A percentile compares a stretch with the other conserved stretches of the same genome.
These are phyloP conservation scores for Tipula helvola DNA, from an alignment of 2,888 invertebrate genomes.

Conservation along the genomic window DNA sequence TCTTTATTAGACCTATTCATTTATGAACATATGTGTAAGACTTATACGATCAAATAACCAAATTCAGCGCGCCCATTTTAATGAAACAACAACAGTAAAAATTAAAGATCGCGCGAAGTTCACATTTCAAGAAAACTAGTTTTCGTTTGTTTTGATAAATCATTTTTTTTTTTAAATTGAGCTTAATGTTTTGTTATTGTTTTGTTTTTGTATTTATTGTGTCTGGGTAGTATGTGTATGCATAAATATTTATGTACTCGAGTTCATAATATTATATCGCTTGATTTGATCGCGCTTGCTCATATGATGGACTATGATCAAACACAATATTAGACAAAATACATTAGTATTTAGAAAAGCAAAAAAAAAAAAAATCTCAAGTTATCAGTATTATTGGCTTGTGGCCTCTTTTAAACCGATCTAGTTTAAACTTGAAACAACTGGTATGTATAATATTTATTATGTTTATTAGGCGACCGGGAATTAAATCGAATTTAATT, in stretches of 20 bases:
- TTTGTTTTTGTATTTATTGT: neutral
- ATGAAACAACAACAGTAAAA: neutral
- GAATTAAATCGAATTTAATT: neutral
- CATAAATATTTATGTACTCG: neutral
- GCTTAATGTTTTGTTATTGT: neutral
- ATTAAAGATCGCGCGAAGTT: neutral
- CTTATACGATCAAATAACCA: neutral
- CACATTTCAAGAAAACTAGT: neutral
- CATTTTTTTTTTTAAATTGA: neutral
- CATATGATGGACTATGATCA: neutral
- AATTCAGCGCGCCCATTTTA: neutral
- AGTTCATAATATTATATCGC: too few species aligned
- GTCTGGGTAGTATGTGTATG: neutral
- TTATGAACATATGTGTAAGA: neutral
- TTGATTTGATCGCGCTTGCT: neutral
- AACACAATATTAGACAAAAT: neutral
- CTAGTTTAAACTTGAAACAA: neutral
- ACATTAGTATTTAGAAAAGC: neutral
- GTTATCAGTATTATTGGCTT: neutral
- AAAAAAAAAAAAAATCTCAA: neutral
- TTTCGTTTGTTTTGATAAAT: neutral
- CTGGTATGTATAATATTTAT: neutral
- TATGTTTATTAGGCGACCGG: neutral
- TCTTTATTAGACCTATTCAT: too few species aligned
- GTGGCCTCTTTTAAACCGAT: neutral